Evolutionary conservation across 2,113 vertebrate genomes (phyloP).

Genomic region (Isurus oxyrinchus): DNA sequence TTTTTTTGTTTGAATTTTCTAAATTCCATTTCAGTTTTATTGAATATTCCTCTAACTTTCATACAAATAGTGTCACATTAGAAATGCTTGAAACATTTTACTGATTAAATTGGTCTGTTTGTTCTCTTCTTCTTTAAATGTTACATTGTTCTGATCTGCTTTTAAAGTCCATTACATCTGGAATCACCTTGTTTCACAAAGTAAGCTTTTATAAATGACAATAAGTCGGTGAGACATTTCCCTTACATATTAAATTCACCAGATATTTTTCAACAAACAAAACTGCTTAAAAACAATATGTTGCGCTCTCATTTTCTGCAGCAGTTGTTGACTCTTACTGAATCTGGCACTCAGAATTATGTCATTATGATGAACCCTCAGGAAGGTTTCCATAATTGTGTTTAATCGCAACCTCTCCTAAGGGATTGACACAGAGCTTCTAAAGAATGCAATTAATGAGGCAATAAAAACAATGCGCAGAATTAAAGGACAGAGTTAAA

Average conservation of each 20-base stretch:
- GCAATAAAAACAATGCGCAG: not conserved
- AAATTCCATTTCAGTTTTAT: not conserved
- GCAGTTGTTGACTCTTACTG: not conserved
- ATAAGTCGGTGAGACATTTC: not conserved
- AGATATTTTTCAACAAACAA: not conserved
- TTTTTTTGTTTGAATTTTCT: not conserved
- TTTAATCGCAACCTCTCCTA: conserved; percentile 23
- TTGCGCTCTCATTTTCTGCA: not conserved
- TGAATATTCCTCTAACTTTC: not conserved
- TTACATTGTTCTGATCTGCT: not conserved
- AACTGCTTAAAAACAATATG: not conserved
- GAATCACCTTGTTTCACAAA: not conserved
- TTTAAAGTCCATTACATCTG: not conserved
- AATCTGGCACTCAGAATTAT: not conserved
- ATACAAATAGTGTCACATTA: not conserved
- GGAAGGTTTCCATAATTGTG: conserved; percentile 27
- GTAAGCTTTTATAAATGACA: not conserved
- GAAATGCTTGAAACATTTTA: not conserved
- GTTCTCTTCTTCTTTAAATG: not conserved
- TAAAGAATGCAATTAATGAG: conserved; percentile 16
- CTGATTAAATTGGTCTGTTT: not conserved
- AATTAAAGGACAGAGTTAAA: conserved; percentile 6
- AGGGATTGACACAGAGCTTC: not conserved
- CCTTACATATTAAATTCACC: not conserved
- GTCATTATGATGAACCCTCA: not conserved